Percentiles rank a stretch among this genome's conserved stretches.
Evolutionary conservation across 2,113 vertebrate genomes (phyloP).

Genomic region (Lasiurus cinereus): DNA sequence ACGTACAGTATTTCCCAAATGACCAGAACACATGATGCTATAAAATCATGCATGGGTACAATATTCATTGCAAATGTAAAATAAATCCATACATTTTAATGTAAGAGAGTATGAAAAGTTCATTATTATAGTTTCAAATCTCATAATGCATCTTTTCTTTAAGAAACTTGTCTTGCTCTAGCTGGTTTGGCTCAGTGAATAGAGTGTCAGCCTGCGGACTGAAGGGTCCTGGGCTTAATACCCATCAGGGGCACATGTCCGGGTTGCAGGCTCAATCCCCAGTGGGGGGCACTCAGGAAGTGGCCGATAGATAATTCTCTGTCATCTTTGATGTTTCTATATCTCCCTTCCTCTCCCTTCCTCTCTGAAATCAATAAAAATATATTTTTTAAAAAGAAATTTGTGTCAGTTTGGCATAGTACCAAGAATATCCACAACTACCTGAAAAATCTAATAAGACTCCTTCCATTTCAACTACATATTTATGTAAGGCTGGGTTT

Average conservation of each 20-base stretch:
- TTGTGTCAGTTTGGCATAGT: background rate
- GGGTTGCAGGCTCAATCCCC: too few species aligned
- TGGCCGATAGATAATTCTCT: too few species aligned
- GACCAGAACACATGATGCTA: background rate
- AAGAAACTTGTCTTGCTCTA: background rate
- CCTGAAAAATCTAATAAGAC: background rate
- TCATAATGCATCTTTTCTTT: constrained; percentile 3
- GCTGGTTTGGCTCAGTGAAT: too few species aligned
- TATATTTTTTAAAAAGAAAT: background rate
- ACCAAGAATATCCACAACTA: background rate
- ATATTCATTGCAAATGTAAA: background rate
- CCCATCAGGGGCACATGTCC: too few species aligned
- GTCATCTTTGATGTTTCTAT: too few species aligned
- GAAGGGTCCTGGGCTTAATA: too few species aligned
- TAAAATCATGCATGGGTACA: background rate
- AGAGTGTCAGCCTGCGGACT: too few species aligned
- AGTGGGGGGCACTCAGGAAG: too few species aligned
- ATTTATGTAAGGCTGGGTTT: background rate
- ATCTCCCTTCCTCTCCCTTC: too few species aligned
- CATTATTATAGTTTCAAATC: background rate
- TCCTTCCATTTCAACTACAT: background rate
- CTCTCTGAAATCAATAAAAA: too few species aligned
- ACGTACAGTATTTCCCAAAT: background rate
- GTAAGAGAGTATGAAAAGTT: background rate
- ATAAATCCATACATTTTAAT: background rate